A percentile compares a stretch with the other conserved stretches of the same genome.
Conservation (phyloP, 2,888 invertebrate species). For the Chamaedrilus cognettii region DNA sequence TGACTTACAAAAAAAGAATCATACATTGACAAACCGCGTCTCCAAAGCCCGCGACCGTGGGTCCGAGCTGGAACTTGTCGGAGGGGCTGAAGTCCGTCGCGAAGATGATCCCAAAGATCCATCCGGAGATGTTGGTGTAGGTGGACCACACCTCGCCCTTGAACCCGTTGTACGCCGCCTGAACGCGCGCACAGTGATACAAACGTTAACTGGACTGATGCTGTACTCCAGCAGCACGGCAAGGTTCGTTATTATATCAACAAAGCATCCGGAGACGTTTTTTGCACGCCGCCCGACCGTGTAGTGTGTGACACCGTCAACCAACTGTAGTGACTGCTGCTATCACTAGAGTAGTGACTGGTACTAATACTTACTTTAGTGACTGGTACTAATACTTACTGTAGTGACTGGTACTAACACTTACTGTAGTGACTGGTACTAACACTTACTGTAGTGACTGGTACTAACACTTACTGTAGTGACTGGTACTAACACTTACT, state of each 20-base stretch:
- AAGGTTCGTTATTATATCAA: not conserved
- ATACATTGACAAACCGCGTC: not conserved
- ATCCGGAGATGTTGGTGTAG: constrained; percentile 40
- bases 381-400: too few species aligned
- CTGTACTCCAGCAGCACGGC: not conserved
- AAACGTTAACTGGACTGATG: not conserved
- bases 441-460: too few species aligned
- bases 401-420: too few species aligned
- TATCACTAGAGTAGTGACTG: too few species aligned
- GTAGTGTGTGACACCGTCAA: too few species aligned
- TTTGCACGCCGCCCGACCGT: too few species aligned
- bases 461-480: too few species aligned
- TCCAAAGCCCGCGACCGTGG: constrained; percentile 40
- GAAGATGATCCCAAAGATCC: constrained; percentile 47
- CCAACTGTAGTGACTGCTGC: too few species aligned
- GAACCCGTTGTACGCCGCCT: constrained; percentile 41
- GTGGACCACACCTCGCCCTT: constrained; percentile 52
- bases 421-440: too few species aligned
- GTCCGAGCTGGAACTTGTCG: constrained; percentile 41
- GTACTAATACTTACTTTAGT: too few species aligned
- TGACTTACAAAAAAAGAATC: too few species aligned
- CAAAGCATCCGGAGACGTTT: not conserved
- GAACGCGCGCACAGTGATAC: not conserved
- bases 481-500: too few species aligned
- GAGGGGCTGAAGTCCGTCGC: constrained; percentile 41